These are phyloP conservation scores for Chitala chitala DNA, from an alignment of 2,113 vertebrate genomes.

Conservation along the genomic window DNA sequence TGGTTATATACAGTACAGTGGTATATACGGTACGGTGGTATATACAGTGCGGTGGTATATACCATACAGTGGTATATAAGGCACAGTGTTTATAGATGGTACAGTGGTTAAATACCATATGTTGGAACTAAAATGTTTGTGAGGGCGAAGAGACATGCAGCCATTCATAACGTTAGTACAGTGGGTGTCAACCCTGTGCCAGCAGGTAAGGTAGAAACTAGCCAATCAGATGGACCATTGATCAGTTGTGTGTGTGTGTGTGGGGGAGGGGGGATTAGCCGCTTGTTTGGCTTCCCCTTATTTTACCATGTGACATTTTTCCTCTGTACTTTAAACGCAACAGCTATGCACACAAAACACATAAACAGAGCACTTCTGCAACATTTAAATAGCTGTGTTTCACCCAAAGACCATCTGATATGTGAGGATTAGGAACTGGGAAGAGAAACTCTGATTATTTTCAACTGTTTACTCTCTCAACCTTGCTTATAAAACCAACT, in stretches of 20 bases:
- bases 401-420: not conserved
- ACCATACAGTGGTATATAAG: too few relatives aligned
- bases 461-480: not conserved
- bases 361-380: not conserved
- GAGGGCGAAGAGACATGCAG: not conserved
- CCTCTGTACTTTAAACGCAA: not conserved
- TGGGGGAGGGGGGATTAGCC: not conserved
- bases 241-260: too few relatives aligned
- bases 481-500: not conserved
- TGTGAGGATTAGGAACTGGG: not conserved
- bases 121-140: not conserved
- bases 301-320: not conserved
- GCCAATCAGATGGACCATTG: not conserved
- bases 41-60: too few relatives aligned
- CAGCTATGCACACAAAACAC: conserved; percentile 6
- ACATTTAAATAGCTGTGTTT: not conserved
- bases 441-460: not conserved
- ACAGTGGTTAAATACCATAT: too few relatives aligned
- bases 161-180: not conserved
- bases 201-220: too few relatives aligned
- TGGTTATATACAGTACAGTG: too few relatives aligned
- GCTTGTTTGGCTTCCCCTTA: not conserved
- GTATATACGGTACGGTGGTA: too few relatives aligned
- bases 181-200: not conserved
- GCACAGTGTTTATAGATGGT: too few relatives aligned